Base-by-base conservation (phyloP, 2,888 invertebrate genomes). In the Ophion obscuratus region DNA sequence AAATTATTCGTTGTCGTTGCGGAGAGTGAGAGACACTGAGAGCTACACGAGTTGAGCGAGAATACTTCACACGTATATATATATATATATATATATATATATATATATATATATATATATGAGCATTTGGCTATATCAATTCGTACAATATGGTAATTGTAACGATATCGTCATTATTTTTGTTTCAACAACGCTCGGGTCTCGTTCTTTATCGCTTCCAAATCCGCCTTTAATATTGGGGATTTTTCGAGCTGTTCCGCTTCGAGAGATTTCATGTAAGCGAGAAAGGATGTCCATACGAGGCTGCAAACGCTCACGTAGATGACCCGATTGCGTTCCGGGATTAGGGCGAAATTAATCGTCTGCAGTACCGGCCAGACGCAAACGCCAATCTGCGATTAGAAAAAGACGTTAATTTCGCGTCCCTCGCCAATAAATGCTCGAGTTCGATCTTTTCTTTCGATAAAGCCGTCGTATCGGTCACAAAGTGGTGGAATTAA, bases 291-390 rank as follows among this genome's bases (percentile, higher is more conserved):
- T 0, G 97, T 97, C 97, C 97, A 97, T 47, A 97, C 93, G 81
- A 97, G 95, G 92, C 97, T 97, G 83, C 96, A 97, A 0, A 95
- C 94, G 88, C 97, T 97, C 0, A 97, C 96, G 88, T 97, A 97
- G 0, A 96, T 95, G 1, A 97, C 96, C 67, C 97, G 95, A 91
- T 97, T 97, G 88, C 95, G 96, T 90, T 97, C 97, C 0, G 96
- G 95, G 14, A 97, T 94, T 61, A 96, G 94, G 31, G 96, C 95
- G 90, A 97, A 97, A 92, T 97, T 97, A 0, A 97, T 91, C 0
- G 97, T 97, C 91, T 97, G 97, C 2, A 96, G 95, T 11, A 96
- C 90, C 0, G 97, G 97, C 97, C 97, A 97, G 71, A 96, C 95
- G 1, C 96, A 94, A 0, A 96, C 94, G 0, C 96, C 97, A 44